Conservation (phyloP, 1,140 invertebrate genomes). For the Sipha flava region DNA sequence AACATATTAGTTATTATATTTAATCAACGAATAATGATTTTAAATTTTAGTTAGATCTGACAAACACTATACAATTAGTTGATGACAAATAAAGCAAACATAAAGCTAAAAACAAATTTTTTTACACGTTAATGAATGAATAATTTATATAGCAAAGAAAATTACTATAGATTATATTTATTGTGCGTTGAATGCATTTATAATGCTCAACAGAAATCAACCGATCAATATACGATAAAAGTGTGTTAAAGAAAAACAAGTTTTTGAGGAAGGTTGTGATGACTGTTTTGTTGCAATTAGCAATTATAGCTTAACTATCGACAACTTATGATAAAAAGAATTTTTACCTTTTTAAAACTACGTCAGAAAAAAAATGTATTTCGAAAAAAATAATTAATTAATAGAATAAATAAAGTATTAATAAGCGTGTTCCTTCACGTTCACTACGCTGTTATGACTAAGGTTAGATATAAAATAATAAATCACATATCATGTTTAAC, state of each 20-base stretch:
- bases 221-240: background rate
- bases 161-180: background rate
- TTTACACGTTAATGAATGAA: background rate
- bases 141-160: background rate
- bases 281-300: background rate
- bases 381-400: background rate
- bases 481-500: too few species aligned
- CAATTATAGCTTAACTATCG: background rate
- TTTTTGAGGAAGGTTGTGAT: background rate
- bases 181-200: background rate
- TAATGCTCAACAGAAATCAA: background rate
- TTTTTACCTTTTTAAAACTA: too few species aligned
- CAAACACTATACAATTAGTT: too few species aligned
- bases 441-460: too few species aligned
- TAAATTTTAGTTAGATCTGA: too few species aligned
- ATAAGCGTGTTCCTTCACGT: too few species aligned
- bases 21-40: too few species aligned
- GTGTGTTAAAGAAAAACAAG: background rate
- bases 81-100: too few species aligned
- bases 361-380: background rate
- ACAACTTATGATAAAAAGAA: background rate
- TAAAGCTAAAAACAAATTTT: background rate
- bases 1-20: too few species aligned
- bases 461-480: too few species aligned
- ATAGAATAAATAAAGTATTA: too few species aligned